These are phyloP conservation scores for Poecile montanus DNA, from an alignment of 2,797 vertebrate species.

Conservation along the genomic window DNA sequence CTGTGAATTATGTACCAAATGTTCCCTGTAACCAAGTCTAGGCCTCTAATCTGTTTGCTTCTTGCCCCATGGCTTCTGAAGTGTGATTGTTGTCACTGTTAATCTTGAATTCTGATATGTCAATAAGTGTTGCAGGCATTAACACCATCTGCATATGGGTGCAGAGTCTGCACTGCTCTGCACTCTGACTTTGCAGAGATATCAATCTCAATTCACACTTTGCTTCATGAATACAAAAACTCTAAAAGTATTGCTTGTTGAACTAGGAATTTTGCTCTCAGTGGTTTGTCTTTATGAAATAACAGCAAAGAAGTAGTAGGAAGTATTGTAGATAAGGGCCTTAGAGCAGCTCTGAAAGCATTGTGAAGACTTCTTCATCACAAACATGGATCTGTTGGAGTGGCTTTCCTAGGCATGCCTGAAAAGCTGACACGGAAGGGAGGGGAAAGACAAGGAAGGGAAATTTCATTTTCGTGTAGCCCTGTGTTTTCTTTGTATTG, in stretches of 20 bases:
- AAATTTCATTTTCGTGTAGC: constrained; percentile 81
- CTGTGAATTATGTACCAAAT: not conserved
- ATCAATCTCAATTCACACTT: not conserved
- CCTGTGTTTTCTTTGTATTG: constrained; percentile 80
- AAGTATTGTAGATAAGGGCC: accelerated
- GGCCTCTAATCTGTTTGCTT: constrained; percentile 24
- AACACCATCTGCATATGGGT: not conserved
- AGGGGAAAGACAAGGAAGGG: not conserved
- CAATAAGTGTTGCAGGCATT: not conserved
- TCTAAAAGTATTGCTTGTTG: not conserved
- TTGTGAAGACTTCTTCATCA: not conserved
- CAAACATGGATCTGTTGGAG: not conserved
- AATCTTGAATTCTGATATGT: not conserved
- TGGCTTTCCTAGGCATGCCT: not conserved
- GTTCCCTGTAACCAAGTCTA: not conserved
- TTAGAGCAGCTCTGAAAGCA: not conserved
- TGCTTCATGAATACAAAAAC: not conserved
- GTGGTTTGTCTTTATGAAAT: not conserved
- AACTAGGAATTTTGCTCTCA: not conserved
- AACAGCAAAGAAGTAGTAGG: not conserved
- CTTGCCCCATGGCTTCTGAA: constrained; percentile 10
- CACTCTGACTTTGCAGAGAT: not conserved
- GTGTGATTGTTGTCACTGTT: constrained; percentile 27
- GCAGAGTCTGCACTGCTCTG: not conserved
- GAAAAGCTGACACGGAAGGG: not conserved